phyloP scores from a whole-genome alignment of 2,888 invertebrate genomes.

The Hirtodrosophila duncani region DNA sequence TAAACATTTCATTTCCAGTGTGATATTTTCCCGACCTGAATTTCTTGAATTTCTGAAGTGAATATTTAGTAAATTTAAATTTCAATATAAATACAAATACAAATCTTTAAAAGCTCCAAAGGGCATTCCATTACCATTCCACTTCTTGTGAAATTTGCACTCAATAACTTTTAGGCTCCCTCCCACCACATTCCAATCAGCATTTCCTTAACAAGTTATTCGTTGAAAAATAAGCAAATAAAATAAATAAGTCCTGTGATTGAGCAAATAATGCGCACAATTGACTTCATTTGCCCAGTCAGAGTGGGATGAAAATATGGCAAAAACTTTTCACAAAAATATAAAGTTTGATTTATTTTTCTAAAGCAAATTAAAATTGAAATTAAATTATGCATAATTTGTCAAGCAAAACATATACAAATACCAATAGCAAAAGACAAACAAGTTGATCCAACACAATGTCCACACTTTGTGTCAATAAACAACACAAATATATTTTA shows the following conservation, averaged over 20 bases:
- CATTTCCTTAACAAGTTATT: constrained; percentile 13
- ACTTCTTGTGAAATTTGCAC: too few relatives aligned
- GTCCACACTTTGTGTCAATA: neutral
- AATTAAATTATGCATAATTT: constrained; percentile 35
- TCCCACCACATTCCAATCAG: neutral
- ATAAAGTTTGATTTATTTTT: constrained; percentile 15
- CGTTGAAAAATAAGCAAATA: constrained; percentile 2
- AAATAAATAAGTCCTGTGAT: constrained; percentile 24
- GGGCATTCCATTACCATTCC: too few relatives aligned
- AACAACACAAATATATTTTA: constrained; percentile 6
- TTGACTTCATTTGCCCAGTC: constrained; percentile 24
- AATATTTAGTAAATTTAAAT: too few relatives aligned
- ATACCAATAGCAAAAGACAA: too few relatives aligned
- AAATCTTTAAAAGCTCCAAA: too few relatives aligned
- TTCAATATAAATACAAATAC: too few relatives aligned
- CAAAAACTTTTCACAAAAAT: constrained; percentile 1
- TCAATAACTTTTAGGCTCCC: too few relatives aligned
- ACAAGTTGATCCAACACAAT: too few relatives aligned
- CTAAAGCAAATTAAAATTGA: constrained; percentile 45
- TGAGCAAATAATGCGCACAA: constrained; percentile 29
- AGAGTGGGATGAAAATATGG: constrained; percentile 18
- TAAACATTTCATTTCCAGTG: too few relatives aligned
- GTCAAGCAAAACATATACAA: constrained; percentile 10
- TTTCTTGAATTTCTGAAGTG: too few relatives aligned
- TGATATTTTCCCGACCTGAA: too few relatives aligned